These are phyloP conservation scores for Amphiura filiformis DNA, from an alignment of 35 echinoderm and acorn worm genomes.

Conservation along the genomic window DNA sequence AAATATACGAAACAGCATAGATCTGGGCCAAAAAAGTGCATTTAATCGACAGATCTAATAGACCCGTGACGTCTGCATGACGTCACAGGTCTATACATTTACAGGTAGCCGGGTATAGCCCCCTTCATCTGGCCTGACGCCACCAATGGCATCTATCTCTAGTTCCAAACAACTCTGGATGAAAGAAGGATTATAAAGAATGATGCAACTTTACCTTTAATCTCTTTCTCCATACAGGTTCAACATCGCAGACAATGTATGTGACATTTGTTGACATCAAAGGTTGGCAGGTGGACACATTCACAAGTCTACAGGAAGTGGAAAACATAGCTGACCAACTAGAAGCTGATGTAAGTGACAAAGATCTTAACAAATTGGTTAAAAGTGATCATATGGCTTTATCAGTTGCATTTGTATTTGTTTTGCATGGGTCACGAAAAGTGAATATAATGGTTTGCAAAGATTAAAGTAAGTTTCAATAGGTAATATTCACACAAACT, in stretches of 20 bases:
- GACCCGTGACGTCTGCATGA: too few relatives aligned
- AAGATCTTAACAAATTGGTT: too few relatives aligned
- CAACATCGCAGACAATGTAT: not conserved
- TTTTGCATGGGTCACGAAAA: not conserved
- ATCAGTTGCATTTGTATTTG: not conserved
- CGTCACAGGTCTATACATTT: too few relatives aligned
- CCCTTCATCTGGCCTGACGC: too few relatives aligned
- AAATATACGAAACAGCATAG: too few relatives aligned
- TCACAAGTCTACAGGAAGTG: not conserved
- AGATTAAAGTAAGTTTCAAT: not conserved
- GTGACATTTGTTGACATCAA: conserved; percentile 14
- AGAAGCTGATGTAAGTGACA: conserved; percentile 16
- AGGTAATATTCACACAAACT: too few relatives aligned
- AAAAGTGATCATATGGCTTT: not conserved
- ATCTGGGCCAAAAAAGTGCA: too few relatives aligned
- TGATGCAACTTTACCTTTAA: too few relatives aligned
- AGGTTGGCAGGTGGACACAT: conserved; percentile 9
- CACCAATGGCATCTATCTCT: too few relatives aligned
- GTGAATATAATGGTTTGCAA: not conserved
- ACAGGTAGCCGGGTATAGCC: too few relatives aligned
- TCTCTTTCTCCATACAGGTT: not conserved
- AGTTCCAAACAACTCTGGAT: too few relatives aligned
- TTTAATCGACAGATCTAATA: too few relatives aligned
- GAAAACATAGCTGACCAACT: not conserved
- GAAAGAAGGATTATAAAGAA: not conserved